Conservation (phyloP, 2,888 invertebrate species). For the Slavum lentiscoides region DNA sequence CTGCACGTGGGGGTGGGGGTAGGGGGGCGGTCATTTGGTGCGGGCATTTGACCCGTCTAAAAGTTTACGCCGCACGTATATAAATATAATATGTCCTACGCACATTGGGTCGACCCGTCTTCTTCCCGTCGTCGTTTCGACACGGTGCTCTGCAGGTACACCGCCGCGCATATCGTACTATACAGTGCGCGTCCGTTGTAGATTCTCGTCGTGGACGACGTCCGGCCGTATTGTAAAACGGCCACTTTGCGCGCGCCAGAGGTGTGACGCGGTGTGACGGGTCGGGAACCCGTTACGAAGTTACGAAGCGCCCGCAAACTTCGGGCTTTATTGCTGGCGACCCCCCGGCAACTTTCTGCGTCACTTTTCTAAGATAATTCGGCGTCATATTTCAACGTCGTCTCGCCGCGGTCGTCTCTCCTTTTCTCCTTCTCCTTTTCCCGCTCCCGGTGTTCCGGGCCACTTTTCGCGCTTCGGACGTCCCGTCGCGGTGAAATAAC, state of each 20-base stretch:
- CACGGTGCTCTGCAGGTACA: too few species aligned
- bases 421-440: too few species aligned
- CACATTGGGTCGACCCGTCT: neutral
- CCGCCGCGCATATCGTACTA: too few species aligned
- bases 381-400: slow-evolving; percentile 25
- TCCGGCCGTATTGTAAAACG: too few species aligned
- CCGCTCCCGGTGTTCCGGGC: neutral
- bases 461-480: neutral
- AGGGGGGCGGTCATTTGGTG: too few species aligned
- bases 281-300: neutral
- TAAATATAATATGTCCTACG: too few species aligned
- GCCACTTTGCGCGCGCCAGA: too few species aligned
- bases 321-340: slow-evolving; percentile 30
- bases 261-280: neutral
- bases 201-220: neutral
- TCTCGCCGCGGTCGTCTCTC: neutral
- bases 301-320: slow-evolving; percentile 5
- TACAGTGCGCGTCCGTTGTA: neutral
- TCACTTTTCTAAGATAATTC: slow-evolving; percentile 44
- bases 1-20: too few species aligned
- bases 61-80: too few species aligned
- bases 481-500: neutral
- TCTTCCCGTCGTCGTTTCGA: too few species aligned
- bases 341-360: slow-evolving; percentile 25
- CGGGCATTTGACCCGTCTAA: too few species aligned